Evolutionary conservation across 2,888 invertebrate genomes (phyloP).

Genomic region (Cybosia mesomella): DNA sequence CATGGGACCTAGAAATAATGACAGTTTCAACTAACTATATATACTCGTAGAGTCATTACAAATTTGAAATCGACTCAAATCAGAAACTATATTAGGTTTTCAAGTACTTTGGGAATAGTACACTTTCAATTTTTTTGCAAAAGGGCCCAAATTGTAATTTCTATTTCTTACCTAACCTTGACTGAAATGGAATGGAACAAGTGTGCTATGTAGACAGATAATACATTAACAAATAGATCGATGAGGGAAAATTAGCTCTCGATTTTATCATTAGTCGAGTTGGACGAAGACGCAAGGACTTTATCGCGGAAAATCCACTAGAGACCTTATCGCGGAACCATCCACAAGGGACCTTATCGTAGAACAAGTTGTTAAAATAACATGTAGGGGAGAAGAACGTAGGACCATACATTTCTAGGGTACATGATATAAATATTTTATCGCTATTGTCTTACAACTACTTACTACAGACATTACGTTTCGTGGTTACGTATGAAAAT

Average conservation of each 20-base stretch:
- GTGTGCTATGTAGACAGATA: too few species aligned
- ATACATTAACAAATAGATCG: too few species aligned
- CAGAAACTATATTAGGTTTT: too few species aligned
- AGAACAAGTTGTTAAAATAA: not conserved
- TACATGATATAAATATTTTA: not conserved
- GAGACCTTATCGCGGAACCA: not conserved
- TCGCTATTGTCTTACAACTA: constrained; percentile 4
- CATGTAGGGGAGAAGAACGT: not conserved
- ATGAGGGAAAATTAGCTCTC: too few species aligned
- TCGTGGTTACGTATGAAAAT: not conserved
- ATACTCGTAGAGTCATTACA: too few species aligned
- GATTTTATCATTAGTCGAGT: too few species aligned
- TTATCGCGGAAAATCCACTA: too few species aligned
- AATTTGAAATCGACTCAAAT: not conserved
- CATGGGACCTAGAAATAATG: not conserved
- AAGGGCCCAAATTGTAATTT: too few species aligned
- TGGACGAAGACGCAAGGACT: not conserved
- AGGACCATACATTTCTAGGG: not conserved
- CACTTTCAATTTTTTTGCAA: too few species aligned
- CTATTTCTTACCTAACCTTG: too few species aligned
- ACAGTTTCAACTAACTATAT: not conserved
- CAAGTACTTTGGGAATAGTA: too few species aligned
- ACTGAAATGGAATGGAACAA: too few species aligned
- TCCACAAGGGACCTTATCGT: not conserved
- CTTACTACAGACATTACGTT: not conserved